Percentiles rank a stretch among this genome's conserved stretches.
Evolutionary conservation across 2,888 invertebrate species (phyloP).

Genomic region (Papilio gigon): DNA sequence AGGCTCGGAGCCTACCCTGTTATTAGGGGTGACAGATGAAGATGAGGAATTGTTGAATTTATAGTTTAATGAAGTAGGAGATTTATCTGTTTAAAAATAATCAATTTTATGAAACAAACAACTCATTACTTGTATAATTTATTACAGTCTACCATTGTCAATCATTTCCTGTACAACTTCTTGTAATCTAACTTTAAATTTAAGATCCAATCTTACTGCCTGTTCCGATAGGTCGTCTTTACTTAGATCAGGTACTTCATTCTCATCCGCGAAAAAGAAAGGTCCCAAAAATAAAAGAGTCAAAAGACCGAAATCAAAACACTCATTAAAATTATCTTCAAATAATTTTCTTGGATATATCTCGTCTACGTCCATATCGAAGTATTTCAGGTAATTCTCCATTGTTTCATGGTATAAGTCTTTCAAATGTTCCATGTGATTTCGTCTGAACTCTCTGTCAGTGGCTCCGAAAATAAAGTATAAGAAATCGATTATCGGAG

Average conservation of each 20-base stretch:
- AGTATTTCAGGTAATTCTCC: constrained; percentile 50
- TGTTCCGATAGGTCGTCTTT: constrained; percentile 41
- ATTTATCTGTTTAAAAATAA: background rate
- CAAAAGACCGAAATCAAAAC: constrained; percentile 46
- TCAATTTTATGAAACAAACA: too few species aligned
- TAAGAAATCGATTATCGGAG: constrained; percentile 52
- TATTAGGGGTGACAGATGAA: too few species aligned
- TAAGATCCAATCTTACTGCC: constrained; percentile 43
- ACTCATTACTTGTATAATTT: background rate
- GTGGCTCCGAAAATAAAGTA: constrained; percentile 52
- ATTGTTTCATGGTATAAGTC: constrained; percentile 54
- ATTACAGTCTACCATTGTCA: constrained; percentile 48
- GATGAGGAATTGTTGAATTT: too few species aligned
- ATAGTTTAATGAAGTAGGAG: background rate
- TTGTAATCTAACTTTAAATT: constrained; percentile 48
- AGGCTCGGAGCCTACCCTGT: too few species aligned
- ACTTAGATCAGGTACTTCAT: constrained; percentile 45
- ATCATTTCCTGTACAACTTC: constrained; percentile 56
- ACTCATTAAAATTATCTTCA: constrained; percentile 47
- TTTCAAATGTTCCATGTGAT: constrained; percentile 53
- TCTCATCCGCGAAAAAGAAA: constrained; percentile 44
- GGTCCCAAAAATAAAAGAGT: constrained; percentile 42
- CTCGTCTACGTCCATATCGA: constrained; percentile 49
- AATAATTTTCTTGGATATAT: constrained; percentile 53
- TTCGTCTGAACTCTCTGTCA: constrained; percentile 51